A percentile compares a stretch with the other conserved stretches of the same genome.
Conservation (phyloP, 92 coral and sea anemone species). For the Paragorgia papillata region DNA sequence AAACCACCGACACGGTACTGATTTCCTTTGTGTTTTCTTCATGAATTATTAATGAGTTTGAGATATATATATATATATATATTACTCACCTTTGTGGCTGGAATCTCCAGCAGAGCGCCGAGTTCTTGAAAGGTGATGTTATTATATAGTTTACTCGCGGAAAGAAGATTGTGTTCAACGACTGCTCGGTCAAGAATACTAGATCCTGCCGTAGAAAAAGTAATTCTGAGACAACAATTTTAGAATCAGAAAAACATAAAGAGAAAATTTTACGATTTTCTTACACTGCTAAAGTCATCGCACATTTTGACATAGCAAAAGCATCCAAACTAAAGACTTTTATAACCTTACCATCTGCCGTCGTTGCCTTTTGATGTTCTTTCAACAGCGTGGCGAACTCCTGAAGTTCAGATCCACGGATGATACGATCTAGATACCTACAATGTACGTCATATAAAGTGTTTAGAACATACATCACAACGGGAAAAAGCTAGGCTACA, state of each 20-base stretch:
- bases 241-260: too few relatives aligned
- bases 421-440: conserved; percentile 97
- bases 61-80: too few relatives aligned
- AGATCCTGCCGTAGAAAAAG: conserved; percentile 65
- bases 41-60: too few relatives aligned
- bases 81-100: conserved; percentile 95
- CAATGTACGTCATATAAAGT: background rate
- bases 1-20: too few relatives aligned
- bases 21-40: too few relatives aligned
- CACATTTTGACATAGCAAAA: too few relatives aligned
- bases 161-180: conserved; percentile 93
- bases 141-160: conserved; percentile 97
- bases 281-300: too few relatives aligned
- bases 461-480: background rate
- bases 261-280: too few relatives aligned
- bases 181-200: conserved; percentile 97
- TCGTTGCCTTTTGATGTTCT: conserved; percentile 95
- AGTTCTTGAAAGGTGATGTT: conserved; percentile 94
- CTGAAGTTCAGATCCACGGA: conserved; percentile 94
- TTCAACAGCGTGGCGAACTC: conserved; percentile 89
- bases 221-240: background rate
- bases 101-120: conserved; percentile 91
- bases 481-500: too few relatives aligned
- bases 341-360: conserved; percentile 79
- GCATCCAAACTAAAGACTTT: too few relatives aligned